Percentiles rank a stretch among this genome's conserved stretches.
Conservation (phyloP, 2,888 invertebrate species). For the Drosophila bunnanda region DNA sequence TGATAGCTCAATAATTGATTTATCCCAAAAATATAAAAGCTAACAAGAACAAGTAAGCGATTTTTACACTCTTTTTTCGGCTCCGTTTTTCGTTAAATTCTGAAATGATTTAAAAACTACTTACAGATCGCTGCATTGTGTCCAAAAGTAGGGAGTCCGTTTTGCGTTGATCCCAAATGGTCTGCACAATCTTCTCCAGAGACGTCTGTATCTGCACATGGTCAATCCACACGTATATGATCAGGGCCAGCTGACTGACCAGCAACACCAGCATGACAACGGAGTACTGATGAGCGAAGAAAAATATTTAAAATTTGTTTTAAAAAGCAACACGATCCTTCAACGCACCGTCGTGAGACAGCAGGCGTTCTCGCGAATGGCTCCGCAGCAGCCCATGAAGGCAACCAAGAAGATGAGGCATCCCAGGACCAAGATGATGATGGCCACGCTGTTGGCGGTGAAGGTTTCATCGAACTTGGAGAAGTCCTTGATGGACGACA, state of each 20-base stretch:
- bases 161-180: constrained; percentile 82
- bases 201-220: constrained; percentile 86
- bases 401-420: constrained; percentile 91
- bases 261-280: constrained; percentile 89
- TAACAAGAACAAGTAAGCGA: background rate
- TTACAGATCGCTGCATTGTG: constrained; percentile 76
- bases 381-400: constrained; percentile 96
- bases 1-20: background rate
- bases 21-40: background rate
- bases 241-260: constrained; percentile 89
- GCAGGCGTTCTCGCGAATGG: constrained; percentile 93
- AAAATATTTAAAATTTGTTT: background rate
- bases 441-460: constrained; percentile 87
- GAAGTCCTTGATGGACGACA: constrained; percentile 87
- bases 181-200: constrained; percentile 86
- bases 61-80: background rate
- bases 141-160: constrained; percentile 71
- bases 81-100: no score
- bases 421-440: constrained; percentile 89
- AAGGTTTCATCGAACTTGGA: constrained; percentile 84
- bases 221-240: constrained; percentile 88
- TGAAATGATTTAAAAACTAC: constrained; percentile 11
- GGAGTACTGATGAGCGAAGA: constrained; percentile 87
- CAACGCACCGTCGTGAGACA: constrained; percentile 90
- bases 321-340: background rate